phyloP scores from a whole-genome alignment of 1,140 invertebrate genomes.

The Orius insidiosus region DNA sequence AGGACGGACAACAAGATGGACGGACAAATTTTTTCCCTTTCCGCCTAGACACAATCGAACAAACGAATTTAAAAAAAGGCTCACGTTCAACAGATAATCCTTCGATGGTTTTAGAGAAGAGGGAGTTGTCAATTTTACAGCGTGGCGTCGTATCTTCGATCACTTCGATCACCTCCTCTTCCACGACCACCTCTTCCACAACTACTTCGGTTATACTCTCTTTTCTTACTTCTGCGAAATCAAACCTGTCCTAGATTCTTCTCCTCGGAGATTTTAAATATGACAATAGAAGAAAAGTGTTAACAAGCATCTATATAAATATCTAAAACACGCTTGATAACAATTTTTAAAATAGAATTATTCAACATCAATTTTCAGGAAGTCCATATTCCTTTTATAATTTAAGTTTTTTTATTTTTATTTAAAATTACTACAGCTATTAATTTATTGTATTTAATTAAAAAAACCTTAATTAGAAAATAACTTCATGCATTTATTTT shows the following conservation, averaged over 20 bases:
- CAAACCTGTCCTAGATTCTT: not conserved
- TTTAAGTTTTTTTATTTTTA: too few relatives aligned
- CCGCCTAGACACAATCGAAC: too few relatives aligned
- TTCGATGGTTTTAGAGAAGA: constrained; percentile 52
- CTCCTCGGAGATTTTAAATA: too few relatives aligned
- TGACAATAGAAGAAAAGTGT: too few relatives aligned
- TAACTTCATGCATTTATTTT: not conserved
- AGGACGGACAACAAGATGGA: not conserved
- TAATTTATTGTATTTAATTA: too few relatives aligned
- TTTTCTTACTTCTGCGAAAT: constrained; percentile 22
- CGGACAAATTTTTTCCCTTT: too few relatives aligned
- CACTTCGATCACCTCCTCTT: not conserved
- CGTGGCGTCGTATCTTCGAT: constrained; percentile 15
- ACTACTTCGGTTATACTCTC: constrained; percentile 22
- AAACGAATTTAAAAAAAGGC: constrained; percentile 21
- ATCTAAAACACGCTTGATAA: constrained; percentile 1
- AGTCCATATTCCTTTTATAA: not conserved
- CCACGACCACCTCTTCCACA: constrained; percentile 4
- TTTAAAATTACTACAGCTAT: too few relatives aligned
- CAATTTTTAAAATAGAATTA: not conserved
- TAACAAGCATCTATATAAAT: not conserved
- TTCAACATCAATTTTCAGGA: not conserved
- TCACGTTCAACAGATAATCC: constrained; percentile 63
- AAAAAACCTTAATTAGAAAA: too few relatives aligned
- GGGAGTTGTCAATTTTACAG: constrained; percentile 37